Conservation (phyloP, 2,113 vertebrate species). For the Excalfactoria chinensis region DNA sequence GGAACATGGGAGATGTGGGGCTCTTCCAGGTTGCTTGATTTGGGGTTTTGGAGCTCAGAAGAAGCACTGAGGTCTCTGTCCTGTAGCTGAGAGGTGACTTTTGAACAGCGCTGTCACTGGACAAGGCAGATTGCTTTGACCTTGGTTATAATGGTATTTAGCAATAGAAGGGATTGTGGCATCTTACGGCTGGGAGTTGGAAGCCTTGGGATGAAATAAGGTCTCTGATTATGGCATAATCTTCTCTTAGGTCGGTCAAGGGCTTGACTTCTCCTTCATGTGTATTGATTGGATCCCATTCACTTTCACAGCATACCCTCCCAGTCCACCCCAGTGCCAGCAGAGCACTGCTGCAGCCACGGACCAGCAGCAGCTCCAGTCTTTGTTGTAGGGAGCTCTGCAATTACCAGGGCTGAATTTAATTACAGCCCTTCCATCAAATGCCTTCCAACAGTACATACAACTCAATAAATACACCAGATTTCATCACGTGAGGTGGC, state of each 20-base stretch:
- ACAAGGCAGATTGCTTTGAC: background rate
- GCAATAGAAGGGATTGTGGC: background rate
- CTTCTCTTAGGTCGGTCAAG: background rate
- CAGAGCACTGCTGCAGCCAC: background rate
- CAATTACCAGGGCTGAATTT: conserved; percentile 38
- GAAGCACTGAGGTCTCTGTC: background rate
- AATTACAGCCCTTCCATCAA: conserved; percentile 32
- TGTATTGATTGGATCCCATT: background rate
- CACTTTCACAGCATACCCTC: background rate
- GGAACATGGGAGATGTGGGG: background rate
- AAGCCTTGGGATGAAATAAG: background rate
- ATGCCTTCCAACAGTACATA: background rate
- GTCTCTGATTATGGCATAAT: background rate
- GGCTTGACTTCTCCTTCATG: background rate
- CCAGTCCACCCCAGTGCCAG: background rate
- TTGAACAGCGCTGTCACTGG: too few relatives aligned
- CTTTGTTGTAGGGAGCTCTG: background rate
- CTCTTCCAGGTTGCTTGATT: background rate
- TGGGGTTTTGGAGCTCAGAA: background rate
- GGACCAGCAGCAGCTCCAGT: background rate
- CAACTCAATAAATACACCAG: conserved; percentile 30
- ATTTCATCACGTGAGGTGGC: conserved; percentile 33
- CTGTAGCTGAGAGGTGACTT: background rate
- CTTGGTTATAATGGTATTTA: background rate
- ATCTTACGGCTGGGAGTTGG: background rate